Evolutionary conservation across 1,140 invertebrate genomes (phyloP), one percentile per base, ranked within the genome.

Genomic region (Leguminivora glycinivorella): DNA sequence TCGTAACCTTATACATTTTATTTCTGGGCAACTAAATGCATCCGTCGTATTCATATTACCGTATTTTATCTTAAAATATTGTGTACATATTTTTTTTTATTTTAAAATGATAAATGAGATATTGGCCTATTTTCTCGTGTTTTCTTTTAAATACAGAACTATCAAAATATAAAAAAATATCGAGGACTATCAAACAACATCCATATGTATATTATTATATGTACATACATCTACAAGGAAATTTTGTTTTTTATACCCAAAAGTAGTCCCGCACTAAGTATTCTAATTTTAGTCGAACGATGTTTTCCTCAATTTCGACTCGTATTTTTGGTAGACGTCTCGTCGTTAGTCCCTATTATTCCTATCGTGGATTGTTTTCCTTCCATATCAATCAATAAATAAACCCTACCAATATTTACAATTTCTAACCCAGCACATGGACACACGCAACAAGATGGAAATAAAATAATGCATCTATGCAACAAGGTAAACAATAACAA

Each of bases 131-230:
- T 86, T 85, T 86, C 84, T 85, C 83, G 79, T 87, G 83, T 88
- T 82, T 63, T 75, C 47, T 77, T 82, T 88, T 82, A 90, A 89
- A 92, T 92, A 92, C 90, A 92, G 91, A 92, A 91, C 90, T 92
- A 92, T 92, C 92, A 92, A 92, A 92, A 92, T 92, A 92, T 92
- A 91, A 92, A 92, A 92, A 92, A 92, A 92, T 92, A 92, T 91
- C 84, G 88, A 90, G 87, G 88, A 91, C 87, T 91, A 91, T 91
- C 86, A 91, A 89, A 91, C 87, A 87, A 90, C 87, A 89, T 91
- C 82, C 82, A 88, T 88, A 89, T 90, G 86, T 89, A 90, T 88
- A 85, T 83, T 85, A 87, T 82, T 83, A 82, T 87, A 85, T 89
- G 84, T 83, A 88, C 85, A 81, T 88, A 85, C 83, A 88, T 86